Conservation (phyloP, 2,888 invertebrate species). For the Epinotia demarniana region DNA sequence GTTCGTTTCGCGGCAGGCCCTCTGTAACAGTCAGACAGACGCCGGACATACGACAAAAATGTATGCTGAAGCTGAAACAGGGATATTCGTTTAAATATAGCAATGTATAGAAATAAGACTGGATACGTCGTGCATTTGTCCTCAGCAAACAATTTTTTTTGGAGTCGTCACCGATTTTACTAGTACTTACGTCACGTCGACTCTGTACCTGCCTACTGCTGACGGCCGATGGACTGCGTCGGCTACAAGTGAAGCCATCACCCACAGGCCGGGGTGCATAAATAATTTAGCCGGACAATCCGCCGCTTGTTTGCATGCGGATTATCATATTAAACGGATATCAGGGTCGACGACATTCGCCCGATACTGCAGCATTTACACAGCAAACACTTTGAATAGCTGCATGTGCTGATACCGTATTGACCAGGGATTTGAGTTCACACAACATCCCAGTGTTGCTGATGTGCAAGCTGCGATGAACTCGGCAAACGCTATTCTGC, state of each 20-base stretch:
- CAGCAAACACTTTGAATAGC: conserved; percentile 60
- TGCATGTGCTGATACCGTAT: conserved; percentile 32
- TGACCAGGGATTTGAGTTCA: conserved; percentile 3
- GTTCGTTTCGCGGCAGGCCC: too few species aligned
- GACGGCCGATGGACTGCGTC: conserved; percentile 44
- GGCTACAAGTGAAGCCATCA: conserved; percentile 74
- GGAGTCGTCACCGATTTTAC: neutral
- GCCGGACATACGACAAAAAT: too few species aligned
- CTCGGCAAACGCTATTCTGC: neutral
- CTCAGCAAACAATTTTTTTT: too few species aligned
- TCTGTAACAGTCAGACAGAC: too few species aligned
- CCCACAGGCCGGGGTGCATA: conserved; percentile 79
- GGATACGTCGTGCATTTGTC: too few species aligned
- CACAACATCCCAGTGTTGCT: neutral
- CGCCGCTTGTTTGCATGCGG: conserved; percentile 82
- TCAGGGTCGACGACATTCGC: conserved; percentile 70
- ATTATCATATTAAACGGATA: conserved; percentile 85
- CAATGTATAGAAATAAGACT: too few species aligned
- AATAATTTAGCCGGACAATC: conserved; percentile 82
- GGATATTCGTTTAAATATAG: too few species aligned
- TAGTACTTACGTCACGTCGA: neutral
- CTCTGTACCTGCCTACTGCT: neutral
- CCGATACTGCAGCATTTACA: conserved; percentile 78
- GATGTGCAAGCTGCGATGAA: neutral
- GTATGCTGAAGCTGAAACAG: too few species aligned